Evolutionary conservation across 2,888 invertebrate genomes (phyloP), one percentile per base, ranked within the genome.

Genomic region (Drosophila quinaria): DNA sequence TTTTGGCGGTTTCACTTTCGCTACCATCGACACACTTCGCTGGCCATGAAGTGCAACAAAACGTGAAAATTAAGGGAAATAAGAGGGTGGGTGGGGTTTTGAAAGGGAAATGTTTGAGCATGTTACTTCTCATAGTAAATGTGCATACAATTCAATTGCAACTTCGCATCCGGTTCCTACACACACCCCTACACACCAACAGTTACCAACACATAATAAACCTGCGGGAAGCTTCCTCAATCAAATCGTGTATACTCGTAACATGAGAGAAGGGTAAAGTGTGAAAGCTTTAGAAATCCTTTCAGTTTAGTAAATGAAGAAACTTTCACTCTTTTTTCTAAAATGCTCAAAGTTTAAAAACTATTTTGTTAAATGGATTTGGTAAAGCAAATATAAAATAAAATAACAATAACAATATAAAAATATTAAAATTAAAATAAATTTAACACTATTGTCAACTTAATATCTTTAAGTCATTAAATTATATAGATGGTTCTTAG

Each of bases 1-100:
- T 74, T 81, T 89, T 77, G 71, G 77, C 77, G 82, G 74, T 81
- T 89, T 89, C 87, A 88, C 87, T 83, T 84, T 83, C 78, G 83
- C 60, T 74, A 35, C 65, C 81, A 89, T 63, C 80, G 87, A 89
- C 89, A 87, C 84, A 89, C 89, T 87, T 81, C 78, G 81, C 74
- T 85, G 76, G 47, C 67, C 85, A 84, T 73, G 85, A 82, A 81
- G 69, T 85, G 79, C 85, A 82, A 72, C 85, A 78, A 77, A 87
- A 87, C 71, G 81, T 81, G 85, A 81, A 83, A 70, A 79, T 65
- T 54, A 54, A 41, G 51, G 65, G 55, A 55, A 54, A 47, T 39
- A 29, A 29, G 41, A 15, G 22, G 31, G 15, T n/a, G 10, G 39
- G 13, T 0, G 22, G 22, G 22, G 1, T 4, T 25, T 25, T 6